Conservation (phyloP, 2,888 invertebrate genomes). For the Lasioglossum zephyrum region DNA sequence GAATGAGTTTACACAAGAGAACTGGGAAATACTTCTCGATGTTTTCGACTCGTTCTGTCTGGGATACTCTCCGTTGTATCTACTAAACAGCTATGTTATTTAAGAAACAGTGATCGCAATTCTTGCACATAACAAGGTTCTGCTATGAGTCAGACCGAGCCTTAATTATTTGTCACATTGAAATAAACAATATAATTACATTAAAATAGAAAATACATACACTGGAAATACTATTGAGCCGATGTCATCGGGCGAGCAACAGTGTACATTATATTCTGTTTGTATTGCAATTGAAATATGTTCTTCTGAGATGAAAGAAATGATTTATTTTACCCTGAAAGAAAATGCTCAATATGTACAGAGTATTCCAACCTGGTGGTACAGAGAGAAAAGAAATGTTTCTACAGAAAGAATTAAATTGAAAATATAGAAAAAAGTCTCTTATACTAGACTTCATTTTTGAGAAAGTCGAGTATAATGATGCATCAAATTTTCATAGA, state of each 20-base stretch:
- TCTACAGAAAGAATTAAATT: no score
- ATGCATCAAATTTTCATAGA: no score
- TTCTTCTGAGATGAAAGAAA: no score
- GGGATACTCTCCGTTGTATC: conserved; percentile 17
- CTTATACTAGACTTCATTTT: no score
- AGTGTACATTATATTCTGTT: not conserved
- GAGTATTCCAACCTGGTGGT: no score
- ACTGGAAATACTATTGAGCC: no score
- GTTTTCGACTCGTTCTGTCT: conserved; percentile 25
- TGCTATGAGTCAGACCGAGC: conserved; percentile 33
- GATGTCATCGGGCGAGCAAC: no score
- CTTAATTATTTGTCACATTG: not conserved
- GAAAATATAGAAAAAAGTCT: no score
- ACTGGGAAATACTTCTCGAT: conserved; percentile 35
- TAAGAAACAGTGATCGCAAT: conserved; percentile 2
- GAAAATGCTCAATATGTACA: no score
- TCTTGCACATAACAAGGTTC: not conserved
- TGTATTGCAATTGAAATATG: not conserved
- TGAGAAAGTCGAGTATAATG: no score
- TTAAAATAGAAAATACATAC: not conserved
- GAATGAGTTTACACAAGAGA: conserved; percentile 41
- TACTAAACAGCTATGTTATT: conserved; percentile 30
- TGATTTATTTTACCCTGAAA: no score
- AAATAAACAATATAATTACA: not conserved
- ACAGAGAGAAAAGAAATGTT: no score